These are phyloP conservation scores for Eupithecia vulgata DNA, from an alignment of 2,888 invertebrate genomes.

Conservation along the genomic window DNA sequence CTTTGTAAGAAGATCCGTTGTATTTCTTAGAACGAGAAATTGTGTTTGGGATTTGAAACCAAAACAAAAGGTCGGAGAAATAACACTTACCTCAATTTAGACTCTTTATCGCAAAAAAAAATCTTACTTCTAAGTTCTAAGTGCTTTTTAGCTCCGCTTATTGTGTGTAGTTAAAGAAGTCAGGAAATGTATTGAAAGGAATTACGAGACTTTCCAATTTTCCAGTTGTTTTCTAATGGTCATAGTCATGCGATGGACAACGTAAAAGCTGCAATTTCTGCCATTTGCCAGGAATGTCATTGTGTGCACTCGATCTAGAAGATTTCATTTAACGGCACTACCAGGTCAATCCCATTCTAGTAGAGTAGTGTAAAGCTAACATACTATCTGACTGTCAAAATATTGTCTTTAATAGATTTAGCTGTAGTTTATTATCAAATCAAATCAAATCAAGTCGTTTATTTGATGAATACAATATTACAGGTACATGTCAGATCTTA, in stretches of 20 bases:
- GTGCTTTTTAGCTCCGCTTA: background rate
- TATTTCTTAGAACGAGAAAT: background rate
- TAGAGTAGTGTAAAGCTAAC: background rate
- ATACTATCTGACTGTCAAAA: background rate
- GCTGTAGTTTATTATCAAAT: no score
- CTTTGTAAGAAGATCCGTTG: constrained; percentile 4
- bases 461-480: no score
- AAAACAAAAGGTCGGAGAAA: background rate
- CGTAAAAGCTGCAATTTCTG: constrained; percentile 32
- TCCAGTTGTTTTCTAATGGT: constrained; percentile 15
- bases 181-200: background rate
- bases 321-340: constrained; percentile 20
- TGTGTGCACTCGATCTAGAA: constrained; percentile 38
- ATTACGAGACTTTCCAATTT: constrained; percentile 18
- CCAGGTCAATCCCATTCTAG: background rate
- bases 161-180: background rate
- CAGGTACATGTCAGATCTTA: no score
- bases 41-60: background rate
- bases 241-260: constrained; percentile 26
- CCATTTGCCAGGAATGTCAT: constrained; percentile 44
- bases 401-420: no score
- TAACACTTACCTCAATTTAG: background rate
- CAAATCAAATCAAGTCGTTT: no score
- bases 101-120: background rate
- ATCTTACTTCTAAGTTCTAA: background rate